Evolutionary conservation across 92 coral and sea anemone genomes (phyloP).

Genomic region (Phymanthus crucifer): DNA sequence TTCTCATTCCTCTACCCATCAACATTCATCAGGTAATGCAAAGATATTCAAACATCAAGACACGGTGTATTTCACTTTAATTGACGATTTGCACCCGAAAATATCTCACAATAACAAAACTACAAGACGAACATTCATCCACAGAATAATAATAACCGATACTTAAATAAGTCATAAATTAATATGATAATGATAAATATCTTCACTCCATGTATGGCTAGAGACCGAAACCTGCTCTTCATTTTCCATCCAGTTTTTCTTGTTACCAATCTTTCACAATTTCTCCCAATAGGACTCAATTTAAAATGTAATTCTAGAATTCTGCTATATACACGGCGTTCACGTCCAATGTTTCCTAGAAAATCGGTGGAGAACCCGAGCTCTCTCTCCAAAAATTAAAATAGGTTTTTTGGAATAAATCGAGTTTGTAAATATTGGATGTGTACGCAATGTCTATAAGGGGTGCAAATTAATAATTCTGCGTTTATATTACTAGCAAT

Average conservation of each 20-base stretch:
- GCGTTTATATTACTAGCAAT: too few relatives aligned
- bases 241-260: background rate
- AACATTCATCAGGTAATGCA: too few relatives aligned
- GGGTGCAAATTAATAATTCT: too few relatives aligned
- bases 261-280: background rate
- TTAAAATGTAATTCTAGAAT: background rate
- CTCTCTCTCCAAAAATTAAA: too few relatives aligned
- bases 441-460: too few relatives aligned
- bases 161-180: constrained; percentile 13
- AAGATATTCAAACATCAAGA: too few relatives aligned
- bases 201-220: background rate
- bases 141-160: background rate
- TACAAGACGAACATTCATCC: background rate
- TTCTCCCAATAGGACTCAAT: background rate
- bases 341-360: too few relatives aligned
- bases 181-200: constrained; percentile 7
- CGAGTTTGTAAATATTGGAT: too few relatives aligned
- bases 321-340: background rate
- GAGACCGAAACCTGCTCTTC: background rate
- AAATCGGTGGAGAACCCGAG: too few relatives aligned
- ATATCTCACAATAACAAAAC: background rate
- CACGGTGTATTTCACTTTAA: background rate
- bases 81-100: constrained; percentile 5
- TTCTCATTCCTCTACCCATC: too few relatives aligned
- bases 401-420: too few relatives aligned